Conservation (phyloP, 2,888 invertebrate species). For the Harpalus rubripes region DNA sequence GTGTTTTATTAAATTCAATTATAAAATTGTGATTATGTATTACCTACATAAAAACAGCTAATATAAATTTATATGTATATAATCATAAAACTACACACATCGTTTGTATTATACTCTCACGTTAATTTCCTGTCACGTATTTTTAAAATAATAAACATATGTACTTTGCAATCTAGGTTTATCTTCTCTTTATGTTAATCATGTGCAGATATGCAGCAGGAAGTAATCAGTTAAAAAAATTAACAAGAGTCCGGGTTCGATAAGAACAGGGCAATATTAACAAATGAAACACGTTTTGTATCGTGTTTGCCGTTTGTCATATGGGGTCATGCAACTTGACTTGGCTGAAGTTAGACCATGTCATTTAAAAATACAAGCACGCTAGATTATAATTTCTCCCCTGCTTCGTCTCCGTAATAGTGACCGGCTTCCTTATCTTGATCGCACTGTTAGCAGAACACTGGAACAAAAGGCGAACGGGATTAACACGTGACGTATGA, state of each 20-base stretch:
- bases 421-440: slow-evolving; percentile 46
- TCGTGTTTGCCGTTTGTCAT: slow-evolving; percentile 44
- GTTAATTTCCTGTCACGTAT: no score
- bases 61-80: no score
- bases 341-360: slow-evolving; percentile 44
- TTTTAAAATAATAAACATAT: no score
- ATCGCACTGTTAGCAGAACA: slow-evolving; percentile 26
- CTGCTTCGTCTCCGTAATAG: slow-evolving; percentile 42
- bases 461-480: slow-evolving; percentile 23
- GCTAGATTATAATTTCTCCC: slow-evolving; percentile 59
- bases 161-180: neutral
- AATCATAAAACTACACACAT: no score
- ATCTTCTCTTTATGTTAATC: slow-evolving; percentile 14
- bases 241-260: slow-evolving; percentile 27
- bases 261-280: slow-evolving; percentile 36
- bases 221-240: slow-evolving; percentile 56
- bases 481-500: slow-evolving; percentile 47
- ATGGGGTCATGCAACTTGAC: slow-evolving; percentile 38
- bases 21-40: no score
- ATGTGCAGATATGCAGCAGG: slow-evolving; percentile 25
- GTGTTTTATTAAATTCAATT: no score
- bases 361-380: slow-evolving; percentile 63
- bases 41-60: no score
- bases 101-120: no score
- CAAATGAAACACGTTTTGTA: slow-evolving; percentile 52